Evolutionary conservation across 2,888 invertebrate genomes (phyloP).

Genomic region (Hedya salicella): DNA sequence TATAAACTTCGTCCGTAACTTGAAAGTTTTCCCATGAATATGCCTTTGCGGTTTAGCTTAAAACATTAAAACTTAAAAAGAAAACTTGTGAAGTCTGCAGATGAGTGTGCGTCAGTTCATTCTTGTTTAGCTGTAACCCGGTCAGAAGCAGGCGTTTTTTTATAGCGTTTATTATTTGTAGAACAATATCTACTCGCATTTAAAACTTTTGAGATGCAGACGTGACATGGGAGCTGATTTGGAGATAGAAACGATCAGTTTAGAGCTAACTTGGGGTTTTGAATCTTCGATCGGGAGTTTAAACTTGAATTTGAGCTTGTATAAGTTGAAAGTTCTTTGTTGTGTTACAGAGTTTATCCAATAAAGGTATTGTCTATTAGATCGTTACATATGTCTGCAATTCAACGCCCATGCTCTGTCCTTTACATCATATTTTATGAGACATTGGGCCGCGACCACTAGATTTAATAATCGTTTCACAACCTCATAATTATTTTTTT

Average conservation of each 20-base stretch:
- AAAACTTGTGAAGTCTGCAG: constrained; percentile 28
- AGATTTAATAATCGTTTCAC: constrained; percentile 75
- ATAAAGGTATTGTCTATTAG: too few species aligned
- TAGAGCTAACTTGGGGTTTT: background rate
- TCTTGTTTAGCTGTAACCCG: constrained; percentile 67
- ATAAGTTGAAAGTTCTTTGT: too few species aligned
- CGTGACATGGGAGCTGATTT: constrained; percentile 13
- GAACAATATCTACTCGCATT: constrained; percentile 69
- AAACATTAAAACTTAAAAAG: constrained; percentile 34
- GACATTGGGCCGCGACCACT: constrained; percentile 69
- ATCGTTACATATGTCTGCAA: background rate
- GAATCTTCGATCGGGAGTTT: background rate
- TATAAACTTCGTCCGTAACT: constrained; percentile 33
- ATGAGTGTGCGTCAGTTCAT: constrained; percentile 57
- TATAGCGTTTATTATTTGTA: constrained; percentile 67
- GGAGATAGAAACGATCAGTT: background rate
- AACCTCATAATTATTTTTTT: constrained; percentile 74
- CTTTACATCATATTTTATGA: constrained; percentile 57
- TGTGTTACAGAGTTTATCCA: too few species aligned
- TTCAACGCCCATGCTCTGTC: constrained; percentile 20
- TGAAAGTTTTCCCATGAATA: constrained; percentile 37
- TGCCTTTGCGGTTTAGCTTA: constrained; percentile 20
- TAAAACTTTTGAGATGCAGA: constrained; percentile 57
- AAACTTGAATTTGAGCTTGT: background rate
- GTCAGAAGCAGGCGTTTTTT: constrained; percentile 74